Percentiles rank a stretch among this genome's conserved stretches.
These are phyloP conservation scores for Ceratoteleas bidentatus DNA, from an alignment of 1,140 invertebrate species.

Conservation along the genomic window DNA sequence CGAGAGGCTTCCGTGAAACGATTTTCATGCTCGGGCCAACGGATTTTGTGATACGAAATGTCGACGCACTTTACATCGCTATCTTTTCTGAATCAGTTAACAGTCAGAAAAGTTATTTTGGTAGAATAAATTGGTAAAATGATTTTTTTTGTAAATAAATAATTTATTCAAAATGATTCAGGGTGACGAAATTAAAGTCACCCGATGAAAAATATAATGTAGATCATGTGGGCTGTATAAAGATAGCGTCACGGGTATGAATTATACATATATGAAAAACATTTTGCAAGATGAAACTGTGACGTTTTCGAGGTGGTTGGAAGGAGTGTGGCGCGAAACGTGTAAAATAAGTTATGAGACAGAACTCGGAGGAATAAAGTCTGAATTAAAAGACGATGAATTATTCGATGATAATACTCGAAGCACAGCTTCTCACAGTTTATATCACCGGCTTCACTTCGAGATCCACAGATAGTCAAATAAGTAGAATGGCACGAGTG, in stretches of 20 bases:
- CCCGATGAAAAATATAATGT: too few relatives aligned
- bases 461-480: slow-evolving; percentile 33
- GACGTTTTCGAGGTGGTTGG: too few relatives aligned
- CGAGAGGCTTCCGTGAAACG: slow-evolving; percentile 69
- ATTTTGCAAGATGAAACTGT: too few relatives aligned
- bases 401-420: slow-evolving; percentile 1
- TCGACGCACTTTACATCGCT: neutral
- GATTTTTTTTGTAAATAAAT: too few relatives aligned
- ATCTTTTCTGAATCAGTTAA: neutral
- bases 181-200: too few relatives aligned
- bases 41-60: neutral
- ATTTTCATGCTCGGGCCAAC: slow-evolving; percentile 70
- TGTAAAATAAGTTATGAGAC: neutral
- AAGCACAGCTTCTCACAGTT: slow-evolving; percentile 4
- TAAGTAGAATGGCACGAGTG: slow-evolving; percentile 28
- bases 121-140: too few relatives aligned
- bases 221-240: too few relatives aligned
- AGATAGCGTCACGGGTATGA: too few relatives aligned
- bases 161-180: too few relatives aligned
- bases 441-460: slow-evolving; percentile 10
- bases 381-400: neutral
- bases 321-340: too few relatives aligned
- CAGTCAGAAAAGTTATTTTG: too few relatives aligned
- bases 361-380: neutral
- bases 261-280: too few relatives aligned